Base-by-base conservation (phyloP, 2,888 invertebrate species). In the Frankliniella fusca region DNA sequence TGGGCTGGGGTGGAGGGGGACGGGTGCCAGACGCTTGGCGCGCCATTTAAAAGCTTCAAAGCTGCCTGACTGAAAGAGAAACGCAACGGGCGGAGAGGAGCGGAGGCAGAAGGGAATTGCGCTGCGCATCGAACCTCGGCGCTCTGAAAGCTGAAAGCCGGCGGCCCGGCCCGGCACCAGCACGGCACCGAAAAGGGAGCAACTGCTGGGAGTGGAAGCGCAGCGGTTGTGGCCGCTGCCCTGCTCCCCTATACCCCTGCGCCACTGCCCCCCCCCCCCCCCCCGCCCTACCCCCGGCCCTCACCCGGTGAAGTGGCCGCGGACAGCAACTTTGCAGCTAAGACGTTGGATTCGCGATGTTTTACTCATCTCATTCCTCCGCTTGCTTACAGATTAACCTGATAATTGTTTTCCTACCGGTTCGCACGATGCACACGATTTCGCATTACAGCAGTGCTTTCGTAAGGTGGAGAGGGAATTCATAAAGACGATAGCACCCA, bases 21-120 rank as follows among this genome's bases (percentile, higher is more conserved):
- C 70, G 70, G 9, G 70, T 0, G 70, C 12, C 23, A 76, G 70
- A 7, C 54, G 54, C 54, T 54, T 70, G 70, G 23, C 70, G 70
- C 70, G 23, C 70, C 23, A 70, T 76, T 76, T 76, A 76, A 76
- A 76, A 23, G 70, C 70, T 23, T 27, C 27, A 76, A 76, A 76
- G 70, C 70, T 76, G n/a, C 23, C 61, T 18, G 61, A 61, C 54
- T 54, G 54, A 54, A 54, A 54, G 54, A 15, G 54, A 54, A 15
- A 54, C 38, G 38, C 38, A 38, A 38, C 38, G 38, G 38, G 38
- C 38, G 38, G 38, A 38, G 38, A 38, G 38, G 38, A 5, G 38
- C 38, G 38, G 38, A 38, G 38, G 38, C 38, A 38, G 38, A 38
- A 38, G 38, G 38, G 38, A 38, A 38, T 38, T 38, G 38, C 38